These are phyloP conservation scores for Artemia sinica DNA, from an alignment of 2,888 invertebrate genomes.

Conservation along the genomic window DNA sequence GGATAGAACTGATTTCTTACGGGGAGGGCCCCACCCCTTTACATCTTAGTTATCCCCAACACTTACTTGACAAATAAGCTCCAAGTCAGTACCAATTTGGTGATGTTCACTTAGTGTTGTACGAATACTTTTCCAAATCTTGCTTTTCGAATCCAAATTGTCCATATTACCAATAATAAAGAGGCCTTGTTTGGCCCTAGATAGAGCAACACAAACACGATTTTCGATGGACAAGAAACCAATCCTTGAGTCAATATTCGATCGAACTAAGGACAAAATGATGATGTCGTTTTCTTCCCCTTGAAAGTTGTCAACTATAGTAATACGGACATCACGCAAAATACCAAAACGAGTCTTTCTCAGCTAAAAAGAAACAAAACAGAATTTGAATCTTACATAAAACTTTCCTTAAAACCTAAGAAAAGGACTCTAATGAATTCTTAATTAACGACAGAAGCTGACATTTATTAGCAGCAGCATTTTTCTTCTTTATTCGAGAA, in stretches of 20 bases:
- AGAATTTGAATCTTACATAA: no score
- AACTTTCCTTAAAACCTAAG: no score
- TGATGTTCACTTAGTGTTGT: conserved; percentile 24
- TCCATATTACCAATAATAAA: conserved; percentile 31
- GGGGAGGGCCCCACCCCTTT: no score
- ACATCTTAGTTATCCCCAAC: no score
- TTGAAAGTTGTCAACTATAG: conserved; percentile 32
- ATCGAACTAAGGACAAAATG: conserved; percentile 31
- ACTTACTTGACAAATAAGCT: conserved; percentile 26
- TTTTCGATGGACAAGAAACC: conserved; percentile 30
- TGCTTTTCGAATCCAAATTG: conserved; percentile 26
- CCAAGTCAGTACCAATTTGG: conserved; percentile 25
- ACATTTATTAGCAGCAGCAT: no score
- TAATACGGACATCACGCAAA: conserved; percentile 40
- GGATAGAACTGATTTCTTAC: no score
- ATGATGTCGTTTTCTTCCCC: conserved; percentile 31
- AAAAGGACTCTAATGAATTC: no score
- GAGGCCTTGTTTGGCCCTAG: conserved; percentile 31
- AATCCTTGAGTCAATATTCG: conserved; percentile 28
- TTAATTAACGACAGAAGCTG: no score
- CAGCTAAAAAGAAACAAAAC: conserved; percentile 27
- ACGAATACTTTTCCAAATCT: conserved; percentile 27
- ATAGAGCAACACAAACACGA: conserved; percentile 31
- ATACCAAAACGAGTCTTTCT: conserved; percentile 27
- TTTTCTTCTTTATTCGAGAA: no score